Conservation (phyloP, 2,113 vertebrate species). For the Dissostichus mawsoni region DNA sequence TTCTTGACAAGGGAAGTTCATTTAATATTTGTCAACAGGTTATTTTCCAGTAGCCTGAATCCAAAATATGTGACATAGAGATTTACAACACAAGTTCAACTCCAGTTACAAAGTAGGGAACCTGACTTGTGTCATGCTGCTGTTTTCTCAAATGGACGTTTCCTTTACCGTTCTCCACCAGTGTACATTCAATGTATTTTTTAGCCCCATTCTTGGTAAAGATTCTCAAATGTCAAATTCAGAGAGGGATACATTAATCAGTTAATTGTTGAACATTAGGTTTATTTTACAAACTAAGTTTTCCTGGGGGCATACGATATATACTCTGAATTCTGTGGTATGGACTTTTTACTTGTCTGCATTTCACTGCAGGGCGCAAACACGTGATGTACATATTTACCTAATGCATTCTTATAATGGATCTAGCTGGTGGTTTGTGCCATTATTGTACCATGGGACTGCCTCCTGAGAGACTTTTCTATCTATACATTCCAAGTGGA, state of each 20-base stretch:
- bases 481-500: slow-evolving; percentile 84
- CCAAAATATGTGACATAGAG: slow-evolving; percentile 3
- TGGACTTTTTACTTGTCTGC: slow-evolving; percentile 32
- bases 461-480: slow-evolving; percentile 78
- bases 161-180: neutral
- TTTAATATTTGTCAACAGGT: neutral
- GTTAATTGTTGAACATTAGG: slow-evolving; percentile 9
- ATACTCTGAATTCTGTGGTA: slow-evolving; percentile 24
- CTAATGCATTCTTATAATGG: slow-evolving; percentile 46
- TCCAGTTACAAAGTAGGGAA: neutral
- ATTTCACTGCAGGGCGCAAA: slow-evolving; percentile 47
- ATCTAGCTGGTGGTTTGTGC: slow-evolving; percentile 49
- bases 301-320: neutral
- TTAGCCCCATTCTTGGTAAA: neutral
- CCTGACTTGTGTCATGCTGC: neutral
- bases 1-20: neutral
- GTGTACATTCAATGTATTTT: neutral
- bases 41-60: neutral
- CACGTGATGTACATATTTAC: slow-evolving; percentile 70
- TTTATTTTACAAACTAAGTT: neutral
- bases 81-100: neutral
- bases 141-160: neutral
- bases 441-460: slow-evolving; percentile 67
- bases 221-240: neutral
- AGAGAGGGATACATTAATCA: neutral